phyloP scores from a whole-genome alignment of 2,888 invertebrate genomes.

The Mamestra brassicae region DNA sequence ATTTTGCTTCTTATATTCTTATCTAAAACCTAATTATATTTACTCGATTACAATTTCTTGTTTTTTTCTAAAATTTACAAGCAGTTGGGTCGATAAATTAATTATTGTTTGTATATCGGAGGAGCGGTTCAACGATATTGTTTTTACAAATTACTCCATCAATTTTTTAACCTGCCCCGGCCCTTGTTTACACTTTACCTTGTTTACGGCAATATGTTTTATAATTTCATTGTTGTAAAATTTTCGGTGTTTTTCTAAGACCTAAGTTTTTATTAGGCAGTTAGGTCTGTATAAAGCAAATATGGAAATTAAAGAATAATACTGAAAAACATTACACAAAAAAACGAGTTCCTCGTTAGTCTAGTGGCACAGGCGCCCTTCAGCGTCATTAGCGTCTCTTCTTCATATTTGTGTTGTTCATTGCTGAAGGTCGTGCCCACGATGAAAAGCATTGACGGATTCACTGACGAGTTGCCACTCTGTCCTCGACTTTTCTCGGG shows the following conservation, averaged over 20 bases:
- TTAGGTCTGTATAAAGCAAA: neutral
- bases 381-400: neutral
- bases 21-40: no score
- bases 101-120: slow-evolving; percentile 44
- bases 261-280: neutral
- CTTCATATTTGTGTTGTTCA: no score
- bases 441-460: no score
- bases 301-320: neutral
- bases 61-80: slow-evolving; percentile 6
- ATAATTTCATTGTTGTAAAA: slow-evolving; percentile 7
- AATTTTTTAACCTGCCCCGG: slow-evolving; percentile 27
- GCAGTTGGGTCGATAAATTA: slow-evolving; percentile 32
- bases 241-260: neutral
- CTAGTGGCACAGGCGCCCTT: neutral
- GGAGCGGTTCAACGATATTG: slow-evolving; percentile 48
- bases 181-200: slow-evolving; percentile 36
- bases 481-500: no score
- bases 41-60: neutral
- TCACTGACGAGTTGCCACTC: no score
- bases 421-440: no score
- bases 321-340: neutral
- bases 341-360: neutral
- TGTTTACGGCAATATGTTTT: slow-evolving; percentile 23
- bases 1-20: no score
- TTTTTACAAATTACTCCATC: slow-evolving; percentile 52